Base-by-base conservation (phyloP, 2,888 invertebrate species). In the Yponomeuta plumbellus region DNA sequence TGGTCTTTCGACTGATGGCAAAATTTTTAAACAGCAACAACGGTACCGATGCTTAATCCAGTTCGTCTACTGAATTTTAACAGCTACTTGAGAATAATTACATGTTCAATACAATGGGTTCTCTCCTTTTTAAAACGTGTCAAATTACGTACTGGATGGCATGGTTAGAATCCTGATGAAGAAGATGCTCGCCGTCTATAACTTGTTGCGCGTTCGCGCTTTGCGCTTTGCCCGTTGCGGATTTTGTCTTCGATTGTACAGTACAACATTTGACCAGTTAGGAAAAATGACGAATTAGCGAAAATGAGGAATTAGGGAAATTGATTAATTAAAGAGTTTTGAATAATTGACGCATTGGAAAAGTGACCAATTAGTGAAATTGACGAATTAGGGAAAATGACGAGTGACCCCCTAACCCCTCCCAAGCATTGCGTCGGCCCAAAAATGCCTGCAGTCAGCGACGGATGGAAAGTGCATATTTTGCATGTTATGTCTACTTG, bases 111-210 rank as follows among this genome's bases (percentile, higher is more conserved):
- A 34, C 13, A 17, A 52, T 52, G 44, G 13, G 6, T 52, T 52
- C 44, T 52, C 44, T 52, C 44, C 44, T 52, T 52, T 52, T 52
- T 52, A 52, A 17, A 52, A 52, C 44, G 44, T 52, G 44, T 52
- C 44, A 52, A 52, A 52, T 13, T 52, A 52, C 44, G 17, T 17
- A 52, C 13, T 52, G 17, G 2, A 52, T 52, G 44, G 44, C 44
- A 17, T 52, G 44, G 17, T 52, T 52, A 4, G 44, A 52, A 52
- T 52, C 17, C 13, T 52, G 13, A 52, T 52, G 44, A 52, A 17
- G 44, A 52, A 17, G 44, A 52, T 52, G 44, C 44, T 17, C 44
- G 34, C 34, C 6, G 34, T 34, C 26, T 26, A 2, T 26, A n/a
- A n/a, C n/a, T n/a, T n/a, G n/a, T n/a, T n/a, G n/a, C n/a, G n/a